A percentile compares a stretch with the other conserved stretches of the same genome.
Conservation (phyloP, 2,113 vertebrate species). For the Mastomys coucha region DNA sequence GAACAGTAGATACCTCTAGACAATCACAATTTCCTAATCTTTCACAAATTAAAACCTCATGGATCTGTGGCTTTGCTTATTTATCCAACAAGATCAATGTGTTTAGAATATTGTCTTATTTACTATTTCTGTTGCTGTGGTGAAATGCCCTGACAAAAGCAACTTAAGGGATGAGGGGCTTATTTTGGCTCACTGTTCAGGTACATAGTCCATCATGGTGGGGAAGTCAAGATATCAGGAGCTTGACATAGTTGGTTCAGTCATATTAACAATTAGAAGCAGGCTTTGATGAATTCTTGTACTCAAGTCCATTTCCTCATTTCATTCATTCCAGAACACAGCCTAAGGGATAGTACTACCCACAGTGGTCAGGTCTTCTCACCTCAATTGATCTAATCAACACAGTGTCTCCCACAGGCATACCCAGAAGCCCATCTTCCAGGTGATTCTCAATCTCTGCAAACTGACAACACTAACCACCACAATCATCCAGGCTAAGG, state of each 20-base stretch:
- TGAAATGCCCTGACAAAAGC: neutral
- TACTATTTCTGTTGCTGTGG: neutral
- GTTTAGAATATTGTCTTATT: neutral
- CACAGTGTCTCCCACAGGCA: neutral
- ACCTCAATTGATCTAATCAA: neutral
- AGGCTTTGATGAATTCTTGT: neutral
- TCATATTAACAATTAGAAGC: neutral
- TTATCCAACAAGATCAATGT: slow-evolving; percentile 30
- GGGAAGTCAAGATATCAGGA: neutral
- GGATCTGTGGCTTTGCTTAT: slow-evolving; percentile 42
- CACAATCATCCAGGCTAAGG: neutral
- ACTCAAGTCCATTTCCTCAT: neutral
- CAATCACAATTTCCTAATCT: neutral
- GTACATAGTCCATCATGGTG: neutral
- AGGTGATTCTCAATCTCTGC: neutral
- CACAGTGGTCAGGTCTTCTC: too few species aligned
- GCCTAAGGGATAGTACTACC: neutral
- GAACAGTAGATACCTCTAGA: neutral
- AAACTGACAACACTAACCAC: neutral
- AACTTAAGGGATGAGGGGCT: neutral
- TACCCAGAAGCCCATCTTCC: neutral
- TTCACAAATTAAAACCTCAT: slow-evolving; percentile 47
- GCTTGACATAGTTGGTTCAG: neutral
- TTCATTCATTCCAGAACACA: neutral
- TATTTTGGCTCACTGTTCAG: neutral